phyloP scores from a whole-genome alignment of 2,113 vertebrate genomes.

The Varanus salvator region DNA sequence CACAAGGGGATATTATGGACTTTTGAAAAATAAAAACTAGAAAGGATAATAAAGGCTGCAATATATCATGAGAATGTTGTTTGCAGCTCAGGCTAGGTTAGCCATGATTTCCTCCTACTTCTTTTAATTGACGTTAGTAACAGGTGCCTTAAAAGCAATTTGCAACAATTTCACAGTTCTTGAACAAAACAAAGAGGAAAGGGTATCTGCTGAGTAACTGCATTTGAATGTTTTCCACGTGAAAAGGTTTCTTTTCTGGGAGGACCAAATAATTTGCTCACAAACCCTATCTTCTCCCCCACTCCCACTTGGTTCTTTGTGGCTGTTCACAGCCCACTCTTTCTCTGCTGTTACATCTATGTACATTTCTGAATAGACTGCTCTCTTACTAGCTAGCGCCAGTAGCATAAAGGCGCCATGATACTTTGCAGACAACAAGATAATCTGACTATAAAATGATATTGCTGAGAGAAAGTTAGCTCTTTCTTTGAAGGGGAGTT shows the following conservation, averaged over 20 bases:
- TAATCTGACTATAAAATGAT: neutral
- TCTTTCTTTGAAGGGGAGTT: neutral
- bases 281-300: neutral
- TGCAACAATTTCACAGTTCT: neutral
- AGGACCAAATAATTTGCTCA: neutral
- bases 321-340: neutral
- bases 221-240: neutral
- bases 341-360: neutral
- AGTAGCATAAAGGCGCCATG: neutral
- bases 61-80: neutral
- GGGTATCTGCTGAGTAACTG: neutral
- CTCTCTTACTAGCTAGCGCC: neutral
- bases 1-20: conserved; percentile 1
- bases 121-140: neutral
- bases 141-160: neutral
- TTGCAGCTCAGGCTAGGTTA: neutral
- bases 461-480: neutral
- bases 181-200: neutral
- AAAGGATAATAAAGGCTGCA: conserved; percentile 33
- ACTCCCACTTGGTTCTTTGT: neutral
- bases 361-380: neutral
- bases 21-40: neutral
- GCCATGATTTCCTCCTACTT: neutral
- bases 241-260: neutral
- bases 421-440: neutral